Percentiles rank a stretch among this genome's conserved stretches.
Evolutionary conservation across 2,888 invertebrate genomes (phyloP).

Genomic region (Rhabditoides inermis): DNA sequence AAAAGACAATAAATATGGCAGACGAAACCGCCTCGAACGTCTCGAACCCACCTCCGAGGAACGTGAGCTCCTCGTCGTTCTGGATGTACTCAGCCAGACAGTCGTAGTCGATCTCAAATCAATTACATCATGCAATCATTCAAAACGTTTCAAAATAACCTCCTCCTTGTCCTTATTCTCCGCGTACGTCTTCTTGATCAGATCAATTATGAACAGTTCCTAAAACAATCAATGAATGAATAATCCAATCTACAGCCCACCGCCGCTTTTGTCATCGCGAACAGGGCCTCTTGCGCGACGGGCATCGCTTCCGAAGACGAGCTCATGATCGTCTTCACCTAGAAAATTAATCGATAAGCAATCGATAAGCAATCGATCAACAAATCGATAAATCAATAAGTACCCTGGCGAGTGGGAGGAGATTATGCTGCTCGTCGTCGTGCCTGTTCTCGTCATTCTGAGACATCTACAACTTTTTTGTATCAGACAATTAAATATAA

Average conservation of each 20-base stretch:
- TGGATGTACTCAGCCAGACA: constrained; percentile 15
- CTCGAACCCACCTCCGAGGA: constrained; percentile 14
- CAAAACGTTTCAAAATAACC: too few relatives aligned
- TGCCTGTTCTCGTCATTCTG: too few relatives aligned
- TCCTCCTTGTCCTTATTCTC: not conserved
- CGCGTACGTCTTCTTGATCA: constrained; percentile 10
- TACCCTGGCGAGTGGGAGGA: not conserved
- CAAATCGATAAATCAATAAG: not conserved
- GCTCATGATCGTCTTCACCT: too few relatives aligned
- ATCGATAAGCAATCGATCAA: not conserved
- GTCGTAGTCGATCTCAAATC: constrained; percentile 9
- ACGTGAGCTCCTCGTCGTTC: constrained; percentile 12
- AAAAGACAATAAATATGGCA: not conserved
- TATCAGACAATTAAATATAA: too few relatives aligned
- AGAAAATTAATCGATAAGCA: constrained; percentile 9
- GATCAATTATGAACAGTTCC: constrained; percentile 17
- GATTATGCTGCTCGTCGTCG: not conserved
- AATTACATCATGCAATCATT: too few relatives aligned
- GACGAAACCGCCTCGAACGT: not conserved
- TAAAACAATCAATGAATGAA: constrained; percentile 1
- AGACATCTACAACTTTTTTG: too few relatives aligned
- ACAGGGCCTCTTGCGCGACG: constrained; percentile 16
- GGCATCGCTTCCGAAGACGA: constrained; percentile 9
- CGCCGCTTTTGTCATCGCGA: constrained; percentile 21
- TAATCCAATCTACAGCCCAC: constrained; percentile 3